A percentile compares a stretch with the other conserved stretches of the same genome.
phyloP scores from a whole-genome alignment of 1,140 invertebrate species.

The Drosophila bifasciata region DNA sequence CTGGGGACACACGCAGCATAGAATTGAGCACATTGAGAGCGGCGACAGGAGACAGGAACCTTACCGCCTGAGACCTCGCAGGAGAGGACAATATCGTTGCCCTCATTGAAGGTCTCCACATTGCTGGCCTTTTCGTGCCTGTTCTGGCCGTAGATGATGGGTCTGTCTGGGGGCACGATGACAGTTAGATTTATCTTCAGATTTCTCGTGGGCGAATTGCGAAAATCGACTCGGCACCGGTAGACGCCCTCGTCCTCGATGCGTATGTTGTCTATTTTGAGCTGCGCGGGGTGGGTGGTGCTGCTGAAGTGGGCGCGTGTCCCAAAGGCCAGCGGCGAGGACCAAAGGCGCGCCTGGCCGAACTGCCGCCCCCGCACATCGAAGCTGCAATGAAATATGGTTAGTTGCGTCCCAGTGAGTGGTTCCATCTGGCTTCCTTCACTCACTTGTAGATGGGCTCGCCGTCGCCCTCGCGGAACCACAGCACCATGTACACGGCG shows the following conservation, averaged over 20 bases:
- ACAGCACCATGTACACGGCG: constrained; percentile 93
- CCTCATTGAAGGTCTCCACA: constrained; percentile 94
- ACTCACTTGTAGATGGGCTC: constrained; percentile 93
- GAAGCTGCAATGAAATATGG: constrained; percentile 87
- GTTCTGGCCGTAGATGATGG: constrained; percentile 93
- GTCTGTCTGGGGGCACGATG: constrained; percentile 92
- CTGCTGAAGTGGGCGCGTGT: constrained; percentile 90
- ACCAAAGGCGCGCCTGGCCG: constrained; percentile 91
- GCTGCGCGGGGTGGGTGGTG: constrained; percentile 87
- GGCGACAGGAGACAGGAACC: constrained; percentile 38
- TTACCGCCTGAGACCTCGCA: constrained; percentile 96
- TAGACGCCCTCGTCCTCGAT: constrained; percentile 92
- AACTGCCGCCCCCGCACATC: constrained; percentile 91
- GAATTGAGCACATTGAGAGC: neutral
- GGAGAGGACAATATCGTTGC: constrained; percentile 91
- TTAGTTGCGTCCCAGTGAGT: neutral
- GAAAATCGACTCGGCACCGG: constrained; percentile 94
- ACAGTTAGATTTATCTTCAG: constrained; percentile 94
- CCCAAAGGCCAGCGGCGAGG: constrained; percentile 91
- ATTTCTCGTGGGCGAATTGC: constrained; percentile 93
- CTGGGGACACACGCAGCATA: constrained; percentile 82
- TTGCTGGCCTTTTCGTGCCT: constrained; percentile 91
- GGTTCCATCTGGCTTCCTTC: neutral
- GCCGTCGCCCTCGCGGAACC: constrained; percentile 93
- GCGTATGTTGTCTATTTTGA: constrained; percentile 90